Conservation (phyloP, 2,888 invertebrate genomes). For the Sialis lutaria region DNA sequence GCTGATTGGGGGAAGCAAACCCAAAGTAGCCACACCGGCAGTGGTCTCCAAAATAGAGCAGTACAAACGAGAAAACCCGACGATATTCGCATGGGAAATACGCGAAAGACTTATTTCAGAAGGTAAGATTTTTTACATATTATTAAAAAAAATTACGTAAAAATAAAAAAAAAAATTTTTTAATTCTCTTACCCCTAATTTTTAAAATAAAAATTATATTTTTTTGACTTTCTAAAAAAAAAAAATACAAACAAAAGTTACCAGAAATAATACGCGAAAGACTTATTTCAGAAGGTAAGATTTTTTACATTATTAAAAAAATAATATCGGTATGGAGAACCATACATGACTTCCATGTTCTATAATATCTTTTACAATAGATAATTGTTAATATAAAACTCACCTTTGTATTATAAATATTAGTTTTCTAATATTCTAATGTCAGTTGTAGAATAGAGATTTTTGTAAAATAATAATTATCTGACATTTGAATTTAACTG, state of each 20-base stretch:
- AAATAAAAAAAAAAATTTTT: neutral
- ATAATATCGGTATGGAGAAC: no score
- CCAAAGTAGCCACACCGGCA: conserved; percentile 93
- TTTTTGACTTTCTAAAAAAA: no score
- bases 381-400: no score
- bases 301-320: conserved; percentile 1
- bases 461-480: no score
- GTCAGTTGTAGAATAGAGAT: no score
- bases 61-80: conserved; percentile 95
- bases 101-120: conserved; percentile 89
- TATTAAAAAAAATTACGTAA: no score
- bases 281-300: conserved; percentile 87
- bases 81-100: conserved; percentile 98
- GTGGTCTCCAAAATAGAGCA: conserved; percentile 97
- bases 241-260: no score
- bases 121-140: conserved; percentile 46
- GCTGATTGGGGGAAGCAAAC: conserved; percentile 88
- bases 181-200: neutral
- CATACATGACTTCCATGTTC: no score
- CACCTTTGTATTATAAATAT: no score
- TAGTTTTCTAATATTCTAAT: no score
- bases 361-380: no score
- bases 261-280: conserved; percentile 91
- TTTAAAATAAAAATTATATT: neutral
- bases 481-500: no score